Conservation (phyloP, 2,113 vertebrate genomes). For the Pachycephala philippinensis region DNA sequence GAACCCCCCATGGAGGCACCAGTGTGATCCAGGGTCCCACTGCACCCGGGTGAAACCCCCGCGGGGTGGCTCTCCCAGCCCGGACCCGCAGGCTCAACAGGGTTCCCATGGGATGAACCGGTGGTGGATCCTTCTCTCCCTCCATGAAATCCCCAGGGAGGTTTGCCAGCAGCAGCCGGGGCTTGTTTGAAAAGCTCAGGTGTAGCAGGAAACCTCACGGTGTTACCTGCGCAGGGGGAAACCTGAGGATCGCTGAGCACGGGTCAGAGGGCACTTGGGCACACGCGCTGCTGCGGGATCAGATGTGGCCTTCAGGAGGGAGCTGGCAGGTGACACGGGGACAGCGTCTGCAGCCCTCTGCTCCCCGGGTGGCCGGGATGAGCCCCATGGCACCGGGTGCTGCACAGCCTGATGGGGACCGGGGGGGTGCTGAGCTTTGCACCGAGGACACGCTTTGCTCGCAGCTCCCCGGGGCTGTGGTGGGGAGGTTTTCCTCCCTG, state of each 20-base stretch:
- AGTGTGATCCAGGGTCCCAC: rapidly evolving
- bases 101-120: rapidly evolving
- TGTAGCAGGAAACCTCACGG: not conserved
- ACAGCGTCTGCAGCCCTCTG: not conserved
- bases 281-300: not conserved
- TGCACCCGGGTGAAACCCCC: not conserved
- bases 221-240: not conserved
- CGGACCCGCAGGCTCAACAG: not conserved
- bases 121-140: not conserved
- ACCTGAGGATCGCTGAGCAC: not conserved
- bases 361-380: rapidly evolving
- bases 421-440: not conserved
- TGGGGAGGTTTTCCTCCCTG: not conserved
- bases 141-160: not conserved
- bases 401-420: not conserved
- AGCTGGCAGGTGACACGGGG: not conserved
- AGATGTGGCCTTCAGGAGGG: not conserved
- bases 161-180: not conserved
- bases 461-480: not conserved
- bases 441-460: not conserved
- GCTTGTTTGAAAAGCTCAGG: not conserved
- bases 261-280: not conserved
- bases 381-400: not conserved
- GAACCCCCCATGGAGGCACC: rapidly evolving
- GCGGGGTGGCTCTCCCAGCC: not conserved